phyloP scores from a whole-genome alignment of 37 sponge, comb jelly and placozoan species.

The Chondrilla cf. caribensis region DNA sequence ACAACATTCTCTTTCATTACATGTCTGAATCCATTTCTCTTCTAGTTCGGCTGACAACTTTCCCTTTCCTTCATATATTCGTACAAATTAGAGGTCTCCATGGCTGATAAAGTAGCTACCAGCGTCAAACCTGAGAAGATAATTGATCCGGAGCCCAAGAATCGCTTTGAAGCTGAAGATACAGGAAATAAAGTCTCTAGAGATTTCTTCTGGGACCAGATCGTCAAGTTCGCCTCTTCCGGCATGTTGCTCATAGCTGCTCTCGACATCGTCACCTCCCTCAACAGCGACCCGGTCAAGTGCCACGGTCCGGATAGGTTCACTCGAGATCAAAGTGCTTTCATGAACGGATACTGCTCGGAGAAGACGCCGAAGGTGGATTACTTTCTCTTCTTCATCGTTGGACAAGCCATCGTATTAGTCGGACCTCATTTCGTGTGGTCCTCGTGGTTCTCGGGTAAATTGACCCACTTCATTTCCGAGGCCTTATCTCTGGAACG shows the following conservation, averaged over 20 bases:
- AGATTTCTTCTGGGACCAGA: constrained; percentile 8
- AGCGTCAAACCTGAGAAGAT: not conserved
- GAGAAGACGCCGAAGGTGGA: not conserved
- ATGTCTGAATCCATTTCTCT: too few relatives aligned
- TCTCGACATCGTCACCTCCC: not conserved
- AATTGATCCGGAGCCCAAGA: not conserved
- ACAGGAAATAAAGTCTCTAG: not conserved
- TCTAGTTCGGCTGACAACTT: too few relatives aligned
- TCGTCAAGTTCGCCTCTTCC: not conserved
- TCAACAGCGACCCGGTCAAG: not conserved
- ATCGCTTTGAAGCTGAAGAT: not conserved
- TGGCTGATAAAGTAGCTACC: not conserved
- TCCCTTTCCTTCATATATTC: too few relatives aligned
- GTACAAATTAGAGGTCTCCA: too few relatives aligned
- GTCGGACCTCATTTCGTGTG: not conserved
- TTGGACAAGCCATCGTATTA: not conserved
- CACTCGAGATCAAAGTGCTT: constrained; percentile 1
- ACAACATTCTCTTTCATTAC: too few relatives aligned
- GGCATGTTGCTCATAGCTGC: constrained; percentile 1
- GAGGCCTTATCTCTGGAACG: not conserved
- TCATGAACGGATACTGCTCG: constrained; percentile 7
- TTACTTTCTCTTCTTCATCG: constrained; percentile 2
- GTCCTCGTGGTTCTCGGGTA: not conserved
- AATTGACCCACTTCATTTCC: not conserved
- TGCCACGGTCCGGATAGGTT: not conserved